These are phyloP conservation scores for Eristalis intricaria DNA, from an alignment of 2,888 invertebrate species.

Conservation along the genomic window DNA sequence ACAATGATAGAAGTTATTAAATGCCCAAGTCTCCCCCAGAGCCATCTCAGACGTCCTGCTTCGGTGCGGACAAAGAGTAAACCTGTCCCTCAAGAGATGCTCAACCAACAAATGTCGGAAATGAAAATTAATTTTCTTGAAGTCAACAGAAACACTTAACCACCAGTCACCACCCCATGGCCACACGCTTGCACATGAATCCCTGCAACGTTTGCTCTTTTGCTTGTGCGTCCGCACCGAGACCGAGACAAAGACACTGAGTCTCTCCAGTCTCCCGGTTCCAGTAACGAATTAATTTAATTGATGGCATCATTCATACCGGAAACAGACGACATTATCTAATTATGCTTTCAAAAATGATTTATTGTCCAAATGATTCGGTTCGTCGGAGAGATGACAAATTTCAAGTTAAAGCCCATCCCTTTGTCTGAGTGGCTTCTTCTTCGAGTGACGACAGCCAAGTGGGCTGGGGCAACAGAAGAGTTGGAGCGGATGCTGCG, in stretches of 20 bases:
- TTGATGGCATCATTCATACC: conserved; percentile 70
- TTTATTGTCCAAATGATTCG: conserved; percentile 65
- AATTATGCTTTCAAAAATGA: conserved; percentile 73
- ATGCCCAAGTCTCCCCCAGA: conserved; percentile 4
- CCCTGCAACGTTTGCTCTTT: conserved; percentile 29
- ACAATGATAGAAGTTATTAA: conserved; percentile 32
- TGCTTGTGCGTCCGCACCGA: conserved; percentile 10
- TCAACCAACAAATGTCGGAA: conserved; percentile 41
- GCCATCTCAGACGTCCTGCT: conserved; percentile 21
- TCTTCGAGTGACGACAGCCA: not conserved
- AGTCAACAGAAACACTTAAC: conserved; percentile 33
- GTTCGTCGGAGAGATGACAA: conserved; percentile 54
- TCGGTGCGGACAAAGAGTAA: not conserved
- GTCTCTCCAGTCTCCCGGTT: not conserved
- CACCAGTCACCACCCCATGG: not conserved
- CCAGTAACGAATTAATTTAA: conserved; percentile 71
- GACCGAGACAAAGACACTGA: conserved; percentile 44
- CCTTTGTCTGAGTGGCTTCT: not conserved
- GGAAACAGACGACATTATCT: conserved; percentile 74
- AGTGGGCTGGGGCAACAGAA: not conserved
- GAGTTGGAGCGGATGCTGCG: conserved; percentile 32
- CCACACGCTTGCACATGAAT: not conserved
- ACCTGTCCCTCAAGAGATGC: conserved; percentile 5
- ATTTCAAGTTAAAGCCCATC: conserved; percentile 40
- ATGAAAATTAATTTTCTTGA: conserved; percentile 62